Conservation (phyloP, 2,888 invertebrate genomes). For the Tipula confusa region DNA sequence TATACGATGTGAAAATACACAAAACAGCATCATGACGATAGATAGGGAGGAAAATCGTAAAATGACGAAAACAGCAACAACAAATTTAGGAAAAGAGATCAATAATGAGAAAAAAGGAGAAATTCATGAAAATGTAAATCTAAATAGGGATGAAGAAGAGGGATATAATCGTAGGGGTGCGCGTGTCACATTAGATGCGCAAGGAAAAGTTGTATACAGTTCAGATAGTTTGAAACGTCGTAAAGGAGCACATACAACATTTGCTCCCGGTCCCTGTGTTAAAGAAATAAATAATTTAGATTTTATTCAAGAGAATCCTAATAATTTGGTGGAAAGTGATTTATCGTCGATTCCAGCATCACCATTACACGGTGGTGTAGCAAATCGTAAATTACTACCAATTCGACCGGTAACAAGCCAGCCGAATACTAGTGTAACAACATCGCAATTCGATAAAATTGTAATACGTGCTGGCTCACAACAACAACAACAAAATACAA, state of each 20-base stretch:
- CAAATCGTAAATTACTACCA: conserved; percentile 46
- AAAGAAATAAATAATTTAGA: conserved; percentile 66
- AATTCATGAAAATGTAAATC: conserved; percentile 33
- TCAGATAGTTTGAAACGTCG: conserved; percentile 77
- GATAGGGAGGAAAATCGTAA: conserved; percentile 30
- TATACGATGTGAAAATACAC: conserved; percentile 38
- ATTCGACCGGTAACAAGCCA: conserved; percentile 32
- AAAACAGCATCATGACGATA: not conserved
- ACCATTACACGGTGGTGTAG: conserved; percentile 46
- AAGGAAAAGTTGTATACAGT: conserved; percentile 82
- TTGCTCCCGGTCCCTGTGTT: conserved; percentile 82
- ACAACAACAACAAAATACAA: not conserved
- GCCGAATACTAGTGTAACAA: not conserved
- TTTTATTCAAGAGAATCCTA: conserved; percentile 53
- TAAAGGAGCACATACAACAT: conserved; percentile 78
- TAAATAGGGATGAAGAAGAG: conserved; percentile 43
- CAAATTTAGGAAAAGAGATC: conserved; percentile 33
- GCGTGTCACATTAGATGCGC: conserved; percentile 76
- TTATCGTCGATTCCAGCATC: not conserved
- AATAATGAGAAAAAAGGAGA: conserved; percentile 29
- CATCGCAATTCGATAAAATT: conserved; percentile 36
- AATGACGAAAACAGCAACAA: conserved; percentile 36
- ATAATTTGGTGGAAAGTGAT: not conserved
- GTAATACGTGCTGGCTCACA: conserved; percentile 45
- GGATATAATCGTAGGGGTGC: conserved; percentile 62